Conservation (phyloP, 2,888 invertebrate genomes). For the Aphidoletes aphidimyza region DNA sequence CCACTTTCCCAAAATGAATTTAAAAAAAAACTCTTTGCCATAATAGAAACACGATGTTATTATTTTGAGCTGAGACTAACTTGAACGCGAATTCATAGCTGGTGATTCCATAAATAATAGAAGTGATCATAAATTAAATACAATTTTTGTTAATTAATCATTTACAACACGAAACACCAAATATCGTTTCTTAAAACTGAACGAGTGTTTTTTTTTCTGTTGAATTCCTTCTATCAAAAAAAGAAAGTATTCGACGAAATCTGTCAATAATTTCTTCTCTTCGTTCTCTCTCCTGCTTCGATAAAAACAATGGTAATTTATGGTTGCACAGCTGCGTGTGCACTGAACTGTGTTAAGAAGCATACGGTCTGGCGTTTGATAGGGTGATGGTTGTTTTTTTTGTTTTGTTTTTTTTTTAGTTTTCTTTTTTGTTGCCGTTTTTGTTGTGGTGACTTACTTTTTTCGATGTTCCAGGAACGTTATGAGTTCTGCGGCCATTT, state of each 20-base stretch:
- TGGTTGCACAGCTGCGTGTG: constrained; percentile 31
- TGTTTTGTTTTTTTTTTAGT: background rate
- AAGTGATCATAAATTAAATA: constrained; percentile 41
- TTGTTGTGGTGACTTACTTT: constrained; percentile 74
- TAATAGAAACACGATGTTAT: background rate
- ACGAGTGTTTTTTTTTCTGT: background rate
- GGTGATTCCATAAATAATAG: background rate
- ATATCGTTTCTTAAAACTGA: background rate
- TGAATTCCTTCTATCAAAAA: background rate
- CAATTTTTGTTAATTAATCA: constrained; percentile 32
- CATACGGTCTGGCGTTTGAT: background rate
- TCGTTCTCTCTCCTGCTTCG: background rate
- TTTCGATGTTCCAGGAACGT: constrained; percentile 83
- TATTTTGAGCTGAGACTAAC: no score
- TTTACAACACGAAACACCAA: background rate
- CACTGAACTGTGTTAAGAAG: constrained; percentile 12
- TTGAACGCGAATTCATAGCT: background rate
- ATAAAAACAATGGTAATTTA: constrained; percentile 43
- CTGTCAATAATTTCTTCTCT: background rate
- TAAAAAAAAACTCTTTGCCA: background rate
- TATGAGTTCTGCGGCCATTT: constrained; percentile 92
- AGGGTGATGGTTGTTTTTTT: constrained; percentile 2
- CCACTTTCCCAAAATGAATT: background rate
- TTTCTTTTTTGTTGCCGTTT: background rate
- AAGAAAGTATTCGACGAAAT: background rate